These are phyloP conservation scores for Ectemnius lituratus DNA, from an alignment of 2,888 invertebrate species.

Conservation along the genomic window DNA sequence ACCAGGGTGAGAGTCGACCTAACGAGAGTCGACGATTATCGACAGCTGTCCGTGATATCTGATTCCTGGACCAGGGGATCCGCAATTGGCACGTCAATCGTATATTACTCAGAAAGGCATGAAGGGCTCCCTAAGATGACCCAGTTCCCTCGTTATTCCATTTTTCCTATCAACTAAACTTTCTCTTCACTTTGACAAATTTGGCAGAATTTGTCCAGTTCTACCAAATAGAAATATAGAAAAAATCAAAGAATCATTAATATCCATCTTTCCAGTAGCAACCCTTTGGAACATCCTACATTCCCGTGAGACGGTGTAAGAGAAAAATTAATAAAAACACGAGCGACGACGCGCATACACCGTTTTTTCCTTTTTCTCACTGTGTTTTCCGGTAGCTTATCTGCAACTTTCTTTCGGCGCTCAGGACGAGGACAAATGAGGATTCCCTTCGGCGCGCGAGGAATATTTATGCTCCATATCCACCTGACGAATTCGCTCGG, in stretches of 20 bases:
- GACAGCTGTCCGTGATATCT: constrained; percentile 53
- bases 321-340: constrained; percentile 9
- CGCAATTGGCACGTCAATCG: constrained; percentile 26
- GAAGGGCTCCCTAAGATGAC: constrained; percentile 27
- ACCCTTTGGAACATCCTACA: no score
- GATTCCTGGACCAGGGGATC: constrained; percentile 15
- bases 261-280: no score
- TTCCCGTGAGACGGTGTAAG: neutral
- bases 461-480: constrained; percentile 15
- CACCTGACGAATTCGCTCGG: constrained; percentile 12
- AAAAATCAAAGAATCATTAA: no score
- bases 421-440: constrained; percentile 8
- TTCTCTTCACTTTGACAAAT: no score
- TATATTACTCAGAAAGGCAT: constrained; percentile 17
- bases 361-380: neutral
- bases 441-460: constrained; percentile 5
- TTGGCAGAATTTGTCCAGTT: no score
- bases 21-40: constrained; percentile 52
- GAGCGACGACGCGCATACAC: neutral
- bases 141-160: constrained; percentile 15
- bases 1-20: constrained; percentile 25
- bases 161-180: neutral
- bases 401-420: neutral
- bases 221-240: neutral
- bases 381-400: neutral